Evolutionary conservation across 2,113 vertebrate genomes (phyloP), one percentile per base, ranked within the genome.

Genomic region (Callaeas wilsoni): DNA sequence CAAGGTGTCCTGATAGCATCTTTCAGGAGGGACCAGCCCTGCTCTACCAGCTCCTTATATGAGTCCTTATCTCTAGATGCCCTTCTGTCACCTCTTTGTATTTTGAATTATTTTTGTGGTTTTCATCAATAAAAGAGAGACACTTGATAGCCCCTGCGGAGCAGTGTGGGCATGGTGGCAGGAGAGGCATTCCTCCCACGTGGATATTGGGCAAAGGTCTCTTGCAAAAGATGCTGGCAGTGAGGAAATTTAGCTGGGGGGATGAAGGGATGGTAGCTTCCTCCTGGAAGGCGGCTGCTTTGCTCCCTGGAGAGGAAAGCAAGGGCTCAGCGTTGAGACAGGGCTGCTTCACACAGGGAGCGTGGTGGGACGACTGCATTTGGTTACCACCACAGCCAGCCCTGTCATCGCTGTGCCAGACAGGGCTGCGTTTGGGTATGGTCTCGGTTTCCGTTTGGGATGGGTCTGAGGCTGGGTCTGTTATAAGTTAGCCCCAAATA

Each of bases 341-440:
- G n/a, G n/a, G n/a, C 42, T 14, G 56, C 25, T 32, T 17, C 23
- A 3, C 44, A 9, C 5, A 4, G 5, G 21, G 59, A n/a, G 16
- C 0, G 0, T 4, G 27, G 10, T 2, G 26, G 0, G 3, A 26
- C 1, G 8, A 35, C 32, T 20, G 25, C 1, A 1, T 3, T 3
- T 4, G 41, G 25, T 15, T 7, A 35, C 30, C 30, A 13, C 13
- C 30, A 5, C 21, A 26, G 44, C 22, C 41, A 15, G 52, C 59
- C 32, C 49, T 8, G 55, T 4, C 35, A 3, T 6, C 0, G 3
- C 76, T 46, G 7, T 0, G 5, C 46, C 13, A 5, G 11, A 2
- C 0, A 0, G 49, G 13, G 10, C 9, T 2, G 11, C 15, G 14
- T 4, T 13, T 39, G 15, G 49, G 10, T 2, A 4, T 7, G 12